Base-by-base conservation (phyloP, 2,113 vertebrate species). In the Cavia porcellus region DNA sequence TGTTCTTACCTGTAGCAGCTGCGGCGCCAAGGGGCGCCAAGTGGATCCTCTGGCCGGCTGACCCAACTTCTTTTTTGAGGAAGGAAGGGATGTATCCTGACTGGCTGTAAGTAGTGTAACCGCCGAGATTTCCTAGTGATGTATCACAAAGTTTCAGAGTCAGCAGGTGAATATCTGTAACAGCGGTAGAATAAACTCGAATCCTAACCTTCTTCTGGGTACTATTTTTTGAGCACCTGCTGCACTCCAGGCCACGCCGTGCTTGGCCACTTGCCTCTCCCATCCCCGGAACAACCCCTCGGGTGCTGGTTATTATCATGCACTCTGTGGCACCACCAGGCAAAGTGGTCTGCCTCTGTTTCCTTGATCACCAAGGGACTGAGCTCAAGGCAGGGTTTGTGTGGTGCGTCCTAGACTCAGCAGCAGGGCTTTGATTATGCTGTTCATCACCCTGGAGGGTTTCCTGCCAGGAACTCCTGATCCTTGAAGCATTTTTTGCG, bases 21-120 rank as follows among this genome's bases (percentile, higher is more conserved):
- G 99, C 97, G 15, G 98, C 97, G 79, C 98, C 98, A 52, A 99
- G 96, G 66, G 99, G 99, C 32, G 99, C 99, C 0, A 99, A 98
- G 77, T 99, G 99, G 98, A 99, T 99, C 97, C 99, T 99, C 96
- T 99, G 99, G 90, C 99, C 99, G 89, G 99, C 98, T 45, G 99
- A 99, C 83, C 99, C 99, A 96, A 99, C 99, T 97, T 99, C 99
- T 98, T 99, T 99, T 98, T 99, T 99, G 96, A 99, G 99, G 98
- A 99, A 99, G 35, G 99, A 99, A 72, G 99, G 98, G 62, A 98
- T 98, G 74, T 99, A 99, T 96, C 98, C 98, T 42, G 98, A 97
- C 17, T 99, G 98, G 97, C 98, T 99, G 97, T 99, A 99, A 97
- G 99, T 98, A 88, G 99, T 90, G 81, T 96, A 97, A 80, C 97